phyloP scores from a whole-genome alignment of 2,888 invertebrate species.

The Alitta virens region DNA sequence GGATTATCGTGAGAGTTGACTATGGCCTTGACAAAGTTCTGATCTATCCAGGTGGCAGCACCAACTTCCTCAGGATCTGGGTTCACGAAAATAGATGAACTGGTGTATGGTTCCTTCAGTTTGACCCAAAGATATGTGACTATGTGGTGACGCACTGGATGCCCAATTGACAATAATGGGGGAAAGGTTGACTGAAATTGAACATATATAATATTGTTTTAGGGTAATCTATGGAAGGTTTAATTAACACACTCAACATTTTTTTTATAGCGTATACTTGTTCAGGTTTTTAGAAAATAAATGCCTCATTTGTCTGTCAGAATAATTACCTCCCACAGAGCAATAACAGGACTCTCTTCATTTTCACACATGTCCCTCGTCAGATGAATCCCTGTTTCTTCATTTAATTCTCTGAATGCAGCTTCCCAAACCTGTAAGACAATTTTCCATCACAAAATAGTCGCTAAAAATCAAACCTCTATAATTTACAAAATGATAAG shows the following conservation, averaged over 20 bases:
- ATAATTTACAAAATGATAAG: too few species aligned
- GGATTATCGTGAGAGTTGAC: slow-evolving; percentile 38
- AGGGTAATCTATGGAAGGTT: too few species aligned
- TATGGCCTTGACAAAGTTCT: slow-evolving; percentile 35
- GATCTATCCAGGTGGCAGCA: slow-evolving; percentile 53
- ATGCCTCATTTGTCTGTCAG: too few species aligned
- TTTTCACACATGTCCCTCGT: slow-evolving; percentile 33
- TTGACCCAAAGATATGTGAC: slow-evolving; percentile 56
- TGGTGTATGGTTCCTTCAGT: slow-evolving; percentile 34
- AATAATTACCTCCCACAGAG: slow-evolving; percentile 22
- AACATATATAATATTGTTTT: neutral
- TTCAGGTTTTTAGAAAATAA: neutral
- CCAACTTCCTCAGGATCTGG: slow-evolving; percentile 54
- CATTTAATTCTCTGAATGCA: slow-evolving; percentile 55
- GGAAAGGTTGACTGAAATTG: slow-evolving; percentile 59
- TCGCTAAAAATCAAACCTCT: too few species aligned
- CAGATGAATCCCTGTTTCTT: slow-evolving; percentile 56
- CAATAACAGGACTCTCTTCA: neutral
- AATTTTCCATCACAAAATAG: too few species aligned
- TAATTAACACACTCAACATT: too few species aligned
- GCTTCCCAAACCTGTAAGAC: slow-evolving; percentile 49
- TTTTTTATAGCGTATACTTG: neutral
- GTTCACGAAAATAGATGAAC: slow-evolving; percentile 35
- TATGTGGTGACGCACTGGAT: slow-evolving; percentile 56
- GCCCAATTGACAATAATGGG: slow-evolving; percentile 50